Percentiles rank a stretch among this genome's conserved stretches.
Conservation (phyloP, 2,113 vertebrate species). For the Phalacrocorax aristotelis region DNA sequence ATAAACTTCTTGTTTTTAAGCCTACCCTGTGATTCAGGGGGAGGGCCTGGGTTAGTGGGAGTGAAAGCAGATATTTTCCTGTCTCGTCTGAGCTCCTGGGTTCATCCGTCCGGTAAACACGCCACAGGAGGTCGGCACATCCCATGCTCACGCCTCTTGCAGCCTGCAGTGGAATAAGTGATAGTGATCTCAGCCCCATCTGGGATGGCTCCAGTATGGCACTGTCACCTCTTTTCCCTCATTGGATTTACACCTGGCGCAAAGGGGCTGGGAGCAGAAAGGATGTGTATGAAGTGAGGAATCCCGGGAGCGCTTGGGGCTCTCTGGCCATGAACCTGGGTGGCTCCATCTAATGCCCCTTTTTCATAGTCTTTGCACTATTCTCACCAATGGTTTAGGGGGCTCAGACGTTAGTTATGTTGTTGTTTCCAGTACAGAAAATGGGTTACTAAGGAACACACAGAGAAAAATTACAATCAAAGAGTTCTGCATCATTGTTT, state of each 20-base stretch:
- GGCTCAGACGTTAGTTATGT: background rate
- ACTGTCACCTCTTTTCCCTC: background rate
- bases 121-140: background rate
- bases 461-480: background rate
- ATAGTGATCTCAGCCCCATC: background rate
- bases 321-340: background rate
- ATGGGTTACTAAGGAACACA: background rate
- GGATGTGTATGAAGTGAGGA: background rate
- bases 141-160: background rate
- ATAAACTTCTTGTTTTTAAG: background rate
- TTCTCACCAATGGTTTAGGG: background rate
- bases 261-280: background rate
- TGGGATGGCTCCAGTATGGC: background rate
- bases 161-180: background rate
- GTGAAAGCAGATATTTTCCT: background rate
- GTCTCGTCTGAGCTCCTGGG: conserved; percentile 19
- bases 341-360: background rate
- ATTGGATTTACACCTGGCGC: background rate
- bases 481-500: background rate
- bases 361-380: background rate
- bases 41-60: background rate
- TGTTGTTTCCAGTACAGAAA: background rate
- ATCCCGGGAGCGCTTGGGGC: background rate
- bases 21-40: conserved; percentile 29
- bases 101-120: background rate